Base-by-base conservation (phyloP, 1,140 invertebrate species). In the Bathynomus jamesi region DNA sequence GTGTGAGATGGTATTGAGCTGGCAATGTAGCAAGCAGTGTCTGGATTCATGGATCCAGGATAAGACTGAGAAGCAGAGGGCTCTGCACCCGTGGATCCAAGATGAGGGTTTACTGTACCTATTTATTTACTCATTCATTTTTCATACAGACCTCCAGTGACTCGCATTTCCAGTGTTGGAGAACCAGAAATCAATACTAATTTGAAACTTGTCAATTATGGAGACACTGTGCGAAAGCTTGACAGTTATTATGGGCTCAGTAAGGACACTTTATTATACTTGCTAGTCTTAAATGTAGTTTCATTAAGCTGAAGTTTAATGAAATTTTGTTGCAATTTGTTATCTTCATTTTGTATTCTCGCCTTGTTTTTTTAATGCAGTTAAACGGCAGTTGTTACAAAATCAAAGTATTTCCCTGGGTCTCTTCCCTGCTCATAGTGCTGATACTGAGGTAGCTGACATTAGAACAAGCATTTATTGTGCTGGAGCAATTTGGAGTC, bases 401-500 rank as follows among this genome's bases (percentile, higher is more conserved):
- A 93, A 92, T 83, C 96, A 99, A 85, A 97, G 95, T 82, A 90
- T 91, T 66, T 96, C 95, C 60, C 94, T 92, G 65, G 96, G 96
- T 4, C 82, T 99, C 11, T 99, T 98, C 84, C 96, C 96, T 24
- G 88, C 91, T 53, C 82, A 93, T 79, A 95, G 94, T 31, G 88
- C 85, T 76, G 91, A 96, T 77, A 86, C 84, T 73, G 83, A 83
- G 77, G 87, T 94, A 71, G 94, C 90, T 28, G 94, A 94, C 83
- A 89, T 98, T 0, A 85, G 95, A 79, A 96, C 98, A 78, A 97
- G 93, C 83, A 90, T 98, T 78, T 99, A 98, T 82, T 98, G 95
- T 87, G 94, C 95, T 53, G 87, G 92, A 32, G 91, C 95, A 24
- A 87, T 97, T 62, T 99, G 96, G 96, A 92, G 94, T 78, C 84